Percentiles rank a stretch among this genome's conserved stretches.
These are phyloP conservation scores for Ophonus ardosiacus DNA, from an alignment of 2,888 invertebrate species.

Conservation along the genomic window DNA sequence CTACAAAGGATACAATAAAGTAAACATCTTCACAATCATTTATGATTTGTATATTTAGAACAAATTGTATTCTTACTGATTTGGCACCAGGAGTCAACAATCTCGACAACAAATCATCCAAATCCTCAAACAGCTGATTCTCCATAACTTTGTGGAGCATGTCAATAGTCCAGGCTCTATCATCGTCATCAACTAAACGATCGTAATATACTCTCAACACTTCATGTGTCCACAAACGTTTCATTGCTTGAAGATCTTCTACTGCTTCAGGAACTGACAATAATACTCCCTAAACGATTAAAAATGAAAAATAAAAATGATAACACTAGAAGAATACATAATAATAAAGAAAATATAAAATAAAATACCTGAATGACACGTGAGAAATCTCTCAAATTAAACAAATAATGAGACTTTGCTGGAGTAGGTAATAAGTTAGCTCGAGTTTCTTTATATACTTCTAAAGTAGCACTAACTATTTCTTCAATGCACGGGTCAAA, in stretches of 20 bases:
- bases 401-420: constrained; percentile 95
- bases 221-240: constrained; percentile 96
- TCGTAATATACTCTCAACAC: constrained; percentile 95
- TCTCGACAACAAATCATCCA: constrained; percentile 84
- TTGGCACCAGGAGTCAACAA: constrained; percentile 75
- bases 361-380: constrained; percentile 87
- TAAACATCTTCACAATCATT: too few species aligned
- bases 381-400: constrained; percentile 95
- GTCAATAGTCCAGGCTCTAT: constrained; percentile 88
- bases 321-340: constrained; percentile 23
- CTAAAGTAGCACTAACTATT: constrained; percentile 90
- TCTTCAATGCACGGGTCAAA: constrained; percentile 95
- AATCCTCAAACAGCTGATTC: constrained; percentile 81
- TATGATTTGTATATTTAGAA: too few species aligned
- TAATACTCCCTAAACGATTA: constrained; percentile 85
- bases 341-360: not conserved
- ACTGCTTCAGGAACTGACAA: constrained; percentile 95
- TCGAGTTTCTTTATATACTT: constrained; percentile 90
- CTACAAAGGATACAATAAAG: too few species aligned
- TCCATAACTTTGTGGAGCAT: constrained; percentile 82
- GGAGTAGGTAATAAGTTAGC: constrained; percentile 93
- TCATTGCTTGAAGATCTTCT: constrained; percentile 90
- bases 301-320: too few species aligned
- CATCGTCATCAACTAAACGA: constrained; percentile 90
- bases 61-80: constrained; percentile 32